Base-by-base conservation (phyloP, 2,797 vertebrate species). In the Sebastes kiyomatsui region DNA sequence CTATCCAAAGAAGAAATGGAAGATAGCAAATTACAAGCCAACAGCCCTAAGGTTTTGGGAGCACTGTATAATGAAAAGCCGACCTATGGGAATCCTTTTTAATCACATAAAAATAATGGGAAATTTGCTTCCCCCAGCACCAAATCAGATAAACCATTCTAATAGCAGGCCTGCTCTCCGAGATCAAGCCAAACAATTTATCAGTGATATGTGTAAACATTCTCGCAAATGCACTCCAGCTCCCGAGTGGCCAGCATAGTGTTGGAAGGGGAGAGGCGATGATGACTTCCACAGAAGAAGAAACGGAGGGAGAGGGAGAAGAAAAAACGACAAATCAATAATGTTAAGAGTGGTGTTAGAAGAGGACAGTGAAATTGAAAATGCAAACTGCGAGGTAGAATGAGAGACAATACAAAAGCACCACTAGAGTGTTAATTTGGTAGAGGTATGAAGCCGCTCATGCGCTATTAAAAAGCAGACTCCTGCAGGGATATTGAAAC, bases 401-500 rank as follows among this genome's bases (percentile, higher is more conserved):
- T 72, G 52, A 85, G 70, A 87, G 64, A 76, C 42, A 60, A 80
- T 84, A 85, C 46, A 81, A 85, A 90, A 90, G 90, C 81, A 88
- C 83, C 87, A 88, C 85, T 86, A 4, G 62, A 86, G 84, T 85
- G 84, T 91, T 93, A 85, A 94, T 93, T 93, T 87, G 81, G 58
- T 71, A 16, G 86, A 79, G 77, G 75, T 82, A 89, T 88, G 78
- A 88, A 91, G 86, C 77, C 9, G 70, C 88, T 90, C 83, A 71
- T 89, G 78, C 75, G 70, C 90, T 90, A 86, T 91, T 88, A 91
- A 90, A 91, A 88, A 87, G 49, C 83, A 83, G 77, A 84, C 81
- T 92, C 88, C 89, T 83, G 84, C 72, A 83, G 91, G 86, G 83
- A 88, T 88, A 92, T 32, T 88, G 84, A 93, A 93, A 91, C 86